Conservation (phyloP, 2,888 invertebrate genomes). For the Acrobasis suavella region DNA sequence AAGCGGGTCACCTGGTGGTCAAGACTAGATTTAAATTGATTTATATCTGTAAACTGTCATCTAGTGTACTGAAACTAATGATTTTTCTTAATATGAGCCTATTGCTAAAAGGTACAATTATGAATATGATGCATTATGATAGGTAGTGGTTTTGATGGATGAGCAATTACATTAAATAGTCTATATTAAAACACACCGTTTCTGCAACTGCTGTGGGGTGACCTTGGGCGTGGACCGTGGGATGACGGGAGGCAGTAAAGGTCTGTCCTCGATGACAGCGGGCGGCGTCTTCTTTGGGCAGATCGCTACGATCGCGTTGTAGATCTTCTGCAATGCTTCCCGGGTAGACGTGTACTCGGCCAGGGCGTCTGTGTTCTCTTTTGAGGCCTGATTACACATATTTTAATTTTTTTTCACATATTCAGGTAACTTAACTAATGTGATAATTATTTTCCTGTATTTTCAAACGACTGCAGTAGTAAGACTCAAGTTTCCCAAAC, state of each 20-base stretch:
- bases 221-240: conserved; percentile 70
- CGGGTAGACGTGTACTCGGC: conserved; percentile 83
- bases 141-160: no score
- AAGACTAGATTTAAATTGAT: no score
- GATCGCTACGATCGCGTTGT: conserved; percentile 82
- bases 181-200: conserved; percentile 51
- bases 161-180: no score
- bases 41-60: no score
- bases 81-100: no score
- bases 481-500: no score
- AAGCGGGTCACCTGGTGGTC: no score
- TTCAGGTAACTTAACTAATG: background rate
- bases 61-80: no score
- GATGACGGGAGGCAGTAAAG: conserved; percentile 58
- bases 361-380: conserved; percentile 84
- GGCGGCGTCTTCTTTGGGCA: conserved; percentile 84
- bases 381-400: conserved; percentile 54
- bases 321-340: conserved; percentile 83
- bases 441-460: no score
- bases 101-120: no score
- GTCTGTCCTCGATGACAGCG: conserved; percentile 75
- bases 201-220: conserved; percentile 70
- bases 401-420: background rate
- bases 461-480: no score
- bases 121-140: no score